Percentiles rank a stretch among this genome's conserved stretches.
phyloP scores from a whole-genome alignment of 2,888 invertebrate genomes.

The Campaea margaritaria region DNA sequence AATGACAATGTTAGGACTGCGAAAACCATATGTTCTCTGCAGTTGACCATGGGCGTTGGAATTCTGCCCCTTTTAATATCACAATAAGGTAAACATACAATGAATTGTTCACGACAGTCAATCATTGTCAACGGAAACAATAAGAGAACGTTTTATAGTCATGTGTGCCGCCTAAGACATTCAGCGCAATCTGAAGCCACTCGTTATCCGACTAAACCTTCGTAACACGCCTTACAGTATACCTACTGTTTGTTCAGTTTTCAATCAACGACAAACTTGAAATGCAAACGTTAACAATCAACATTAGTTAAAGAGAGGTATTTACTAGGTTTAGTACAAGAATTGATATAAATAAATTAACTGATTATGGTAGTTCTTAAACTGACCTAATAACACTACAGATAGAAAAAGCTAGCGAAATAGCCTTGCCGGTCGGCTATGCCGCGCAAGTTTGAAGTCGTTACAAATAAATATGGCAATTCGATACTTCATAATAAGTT shows the following conservation, averaged over 20 bases:
- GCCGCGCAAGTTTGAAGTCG: not conserved
- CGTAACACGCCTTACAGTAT: constrained; percentile 23
- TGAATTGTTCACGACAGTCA: constrained; percentile 7
- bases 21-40: no score
- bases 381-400: no score
- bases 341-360: no score
- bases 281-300: constrained; percentile 28
- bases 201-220: constrained; percentile 41
- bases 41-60: no score
- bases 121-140: not conserved
- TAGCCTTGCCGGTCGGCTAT: no score
- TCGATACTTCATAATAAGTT: not conserved
- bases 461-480: not conserved
- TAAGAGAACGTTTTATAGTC: constrained; percentile 1
- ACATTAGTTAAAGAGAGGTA: constrained; percentile 1
- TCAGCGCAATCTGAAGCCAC: constrained; percentile 42
- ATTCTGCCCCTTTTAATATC: no score
- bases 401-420: no score
- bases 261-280: constrained; percentile 14
- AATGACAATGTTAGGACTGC: not conserved
- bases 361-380: no score
- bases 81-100: not conserved
- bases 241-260: constrained; percentile 6
- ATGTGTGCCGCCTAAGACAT: constrained; percentile 24
- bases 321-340: no score